Conservation (phyloP, 2,888 invertebrate species). For the Trichogramma dendrolimi region DNA sequence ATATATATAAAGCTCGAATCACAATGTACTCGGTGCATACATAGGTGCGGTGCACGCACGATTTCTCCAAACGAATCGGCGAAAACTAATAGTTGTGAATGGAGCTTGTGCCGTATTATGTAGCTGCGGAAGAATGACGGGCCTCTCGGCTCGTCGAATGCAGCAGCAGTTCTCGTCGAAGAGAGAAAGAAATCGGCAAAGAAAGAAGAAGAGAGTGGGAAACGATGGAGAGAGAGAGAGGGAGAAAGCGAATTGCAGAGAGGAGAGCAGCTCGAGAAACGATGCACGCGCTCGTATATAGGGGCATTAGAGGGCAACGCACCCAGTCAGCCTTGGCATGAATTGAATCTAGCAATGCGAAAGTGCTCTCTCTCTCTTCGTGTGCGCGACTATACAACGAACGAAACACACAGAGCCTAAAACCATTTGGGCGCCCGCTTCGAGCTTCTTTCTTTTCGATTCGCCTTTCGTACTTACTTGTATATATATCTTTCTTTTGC, state of each 20-base stretch:
- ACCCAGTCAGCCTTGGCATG: constrained; percentile 53
- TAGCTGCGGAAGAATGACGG: too few relatives aligned
- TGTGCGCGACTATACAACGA: neutral
- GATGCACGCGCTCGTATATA: constrained; percentile 33
- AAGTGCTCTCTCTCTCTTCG: constrained; percentile 38
- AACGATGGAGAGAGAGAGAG: constrained; percentile 28
- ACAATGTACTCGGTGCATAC: too few relatives aligned
- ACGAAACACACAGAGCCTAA: constrained; percentile 18
- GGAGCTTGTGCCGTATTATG: too few relatives aligned
- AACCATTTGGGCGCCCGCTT: constrained; percentile 16
- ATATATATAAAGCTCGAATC: too few relatives aligned
- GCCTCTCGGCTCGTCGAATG: too few relatives aligned
- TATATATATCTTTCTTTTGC: neutral
- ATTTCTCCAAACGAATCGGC: too few relatives aligned
- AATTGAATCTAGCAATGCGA: constrained; percentile 53
- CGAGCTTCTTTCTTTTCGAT: constrained; percentile 9
- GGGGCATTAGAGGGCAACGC: constrained; percentile 53
- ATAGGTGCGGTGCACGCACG: too few relatives aligned
- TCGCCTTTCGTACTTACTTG: neutral
- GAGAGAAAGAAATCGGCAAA: constrained; percentile 10
- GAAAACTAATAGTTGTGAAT: too few relatives aligned
- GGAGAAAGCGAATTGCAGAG: constrained; percentile 13
- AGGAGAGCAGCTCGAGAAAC: constrained; percentile 20
- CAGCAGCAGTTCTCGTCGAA: too few relatives aligned
- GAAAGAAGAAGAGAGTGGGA: constrained; percentile 23